Conservation (phyloP, 2,888 invertebrate genomes). For the Zaprionus bogoriensis region DNA sequence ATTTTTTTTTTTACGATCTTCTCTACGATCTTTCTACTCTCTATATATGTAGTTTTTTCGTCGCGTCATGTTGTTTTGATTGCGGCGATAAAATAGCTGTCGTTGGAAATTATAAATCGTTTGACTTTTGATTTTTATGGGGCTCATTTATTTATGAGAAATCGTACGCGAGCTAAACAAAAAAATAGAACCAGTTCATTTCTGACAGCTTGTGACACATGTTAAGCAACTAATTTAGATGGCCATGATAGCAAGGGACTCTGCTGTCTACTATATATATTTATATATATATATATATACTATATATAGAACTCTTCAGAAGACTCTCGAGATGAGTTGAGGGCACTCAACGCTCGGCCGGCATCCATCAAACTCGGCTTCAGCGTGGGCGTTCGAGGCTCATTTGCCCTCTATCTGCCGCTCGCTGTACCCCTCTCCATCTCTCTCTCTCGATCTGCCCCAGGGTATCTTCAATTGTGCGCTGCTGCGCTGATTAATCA, state of each 20-base stretch:
- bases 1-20: conserved; percentile 36
- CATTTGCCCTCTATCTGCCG: conserved; percentile 19
- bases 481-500: conserved; percentile 70
- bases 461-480: conserved; percentile 64
- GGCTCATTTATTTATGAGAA: conserved; percentile 41
- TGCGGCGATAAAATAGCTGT: conserved; percentile 48
- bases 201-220: not conserved
- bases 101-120: conserved; percentile 53
- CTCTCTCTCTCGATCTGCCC: conserved; percentile 1
- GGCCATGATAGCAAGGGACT: not conserved
- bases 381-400: conserved; percentile 43
- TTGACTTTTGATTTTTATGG: conserved; percentile 51
- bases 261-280: not conserved
- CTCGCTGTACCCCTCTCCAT: conserved; percentile 13
- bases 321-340: conserved; percentile 31
- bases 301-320: not conserved
- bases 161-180: not conserved
- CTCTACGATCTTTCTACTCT: not conserved
- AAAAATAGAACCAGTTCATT: conserved; percentile 15
- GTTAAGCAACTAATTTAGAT: not conserved
- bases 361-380: conserved; percentile 46
- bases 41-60: conserved; percentile 25
- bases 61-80: conserved; percentile 66
- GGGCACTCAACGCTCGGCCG: conserved; percentile 35
- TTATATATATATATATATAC: too few species aligned